A percentile compares a stretch with the other conserved stretches of the same genome.
Evolutionary conservation across 2,797 vertebrate genomes (phyloP).

Genomic region (Corythornis leucogaster): DNA sequence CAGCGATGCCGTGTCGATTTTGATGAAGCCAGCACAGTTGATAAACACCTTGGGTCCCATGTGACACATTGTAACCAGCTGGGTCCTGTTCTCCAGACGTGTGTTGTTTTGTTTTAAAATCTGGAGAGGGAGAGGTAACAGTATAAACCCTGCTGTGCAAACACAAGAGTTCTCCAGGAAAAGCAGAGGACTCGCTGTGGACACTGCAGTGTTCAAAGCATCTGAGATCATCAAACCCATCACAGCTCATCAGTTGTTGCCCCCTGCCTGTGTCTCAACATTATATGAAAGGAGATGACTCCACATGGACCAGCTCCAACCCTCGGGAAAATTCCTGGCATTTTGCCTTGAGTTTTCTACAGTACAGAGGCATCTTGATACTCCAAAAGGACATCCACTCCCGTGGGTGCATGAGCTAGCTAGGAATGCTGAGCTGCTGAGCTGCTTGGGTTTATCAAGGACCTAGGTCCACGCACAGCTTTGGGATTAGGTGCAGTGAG

Average conservation of each 20-base stretch:
- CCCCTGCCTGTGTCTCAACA: not conserved
- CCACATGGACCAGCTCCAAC: not conserved
- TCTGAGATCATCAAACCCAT: not conserved
- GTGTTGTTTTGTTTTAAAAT: conserved; percentile 99
- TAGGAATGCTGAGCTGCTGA: not conserved
- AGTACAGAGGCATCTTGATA: not conserved
- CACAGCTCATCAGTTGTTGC: not conserved
- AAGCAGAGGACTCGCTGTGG: not conserved
- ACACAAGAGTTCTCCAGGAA: not conserved
- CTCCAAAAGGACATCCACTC: not conserved
- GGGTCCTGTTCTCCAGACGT: conserved; percentile 96
- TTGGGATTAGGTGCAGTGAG: rapidly evolving
- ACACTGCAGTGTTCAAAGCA: not conserved
- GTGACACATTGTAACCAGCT: conserved; percentile 99
- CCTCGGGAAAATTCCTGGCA: not conserved
- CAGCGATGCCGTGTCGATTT: conserved; percentile 96
- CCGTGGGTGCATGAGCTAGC: not conserved
- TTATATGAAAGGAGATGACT: not conserved
- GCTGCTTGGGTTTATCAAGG: not conserved
- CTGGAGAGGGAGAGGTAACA: conserved; percentile 68
- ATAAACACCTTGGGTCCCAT: conserved; percentile 99
- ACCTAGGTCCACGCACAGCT: not conserved
- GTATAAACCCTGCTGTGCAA: not conserved
- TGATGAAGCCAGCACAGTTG: conserved; percentile 99
- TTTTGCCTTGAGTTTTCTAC: conserved; percentile 3